Evolutionary conservation across 2,797 vertebrate genomes (phyloP).

Genomic region (Synaphobranchus kaupii): DNA sequence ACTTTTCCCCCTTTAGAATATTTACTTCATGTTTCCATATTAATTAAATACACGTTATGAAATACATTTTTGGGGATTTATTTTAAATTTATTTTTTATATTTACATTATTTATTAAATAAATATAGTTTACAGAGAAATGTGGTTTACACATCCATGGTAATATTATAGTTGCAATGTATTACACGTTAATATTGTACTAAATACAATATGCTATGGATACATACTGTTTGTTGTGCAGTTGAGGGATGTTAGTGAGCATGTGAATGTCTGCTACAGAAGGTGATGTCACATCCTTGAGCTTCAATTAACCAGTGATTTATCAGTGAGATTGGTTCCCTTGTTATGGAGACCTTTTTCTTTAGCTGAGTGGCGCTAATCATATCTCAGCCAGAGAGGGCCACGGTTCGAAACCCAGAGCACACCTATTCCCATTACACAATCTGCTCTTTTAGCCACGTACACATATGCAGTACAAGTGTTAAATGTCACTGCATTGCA

Average conservation of each 20-base stretch:
- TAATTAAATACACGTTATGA: background rate
- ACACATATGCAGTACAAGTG: background rate
- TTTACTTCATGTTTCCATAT: background rate
- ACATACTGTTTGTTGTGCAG: background rate
- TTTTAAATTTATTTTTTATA: background rate
- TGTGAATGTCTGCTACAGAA: background rate
- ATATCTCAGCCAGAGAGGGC: background rate
- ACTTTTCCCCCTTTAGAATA: background rate
- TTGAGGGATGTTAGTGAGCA: background rate
- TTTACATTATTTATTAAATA: background rate
- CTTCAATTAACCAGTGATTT: background rate
- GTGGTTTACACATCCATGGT: background rate
- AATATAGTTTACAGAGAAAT: background rate
- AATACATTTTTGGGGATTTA: background rate
- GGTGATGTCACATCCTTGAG: background rate
- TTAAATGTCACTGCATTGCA: no score
- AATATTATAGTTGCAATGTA: background rate
- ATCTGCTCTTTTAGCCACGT: no score
- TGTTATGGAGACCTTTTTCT: background rate
- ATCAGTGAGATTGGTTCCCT: background rate
- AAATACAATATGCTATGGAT: background rate
- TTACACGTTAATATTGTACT: background rate
- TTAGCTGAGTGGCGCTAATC: background rate
- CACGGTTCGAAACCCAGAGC: background rate
- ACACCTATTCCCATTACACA: background rate